Conservation (phyloP, 2,113 vertebrate species). For the Aspiorhynchus laticeps region DNA sequence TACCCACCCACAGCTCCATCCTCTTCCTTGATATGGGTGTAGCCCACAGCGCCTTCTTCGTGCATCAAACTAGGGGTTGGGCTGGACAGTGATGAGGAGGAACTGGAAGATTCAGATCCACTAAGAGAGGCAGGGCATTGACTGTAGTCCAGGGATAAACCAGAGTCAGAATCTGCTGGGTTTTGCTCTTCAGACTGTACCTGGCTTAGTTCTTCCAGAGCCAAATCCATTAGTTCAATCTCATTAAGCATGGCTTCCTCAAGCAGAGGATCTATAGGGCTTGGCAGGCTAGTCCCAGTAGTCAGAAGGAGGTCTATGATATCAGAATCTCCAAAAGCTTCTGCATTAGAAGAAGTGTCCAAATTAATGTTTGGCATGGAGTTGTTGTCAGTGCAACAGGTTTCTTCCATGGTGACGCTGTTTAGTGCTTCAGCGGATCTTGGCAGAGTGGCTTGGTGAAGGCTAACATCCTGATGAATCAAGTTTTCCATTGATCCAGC, state of each 20-base stretch:
- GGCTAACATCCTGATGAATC: slow-evolving; percentile 79
- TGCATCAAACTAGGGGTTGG: slow-evolving; percentile 68
- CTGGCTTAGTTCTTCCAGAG: slow-evolving; percentile 84
- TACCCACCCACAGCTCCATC: slow-evolving; percentile 85
- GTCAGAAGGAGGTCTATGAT: slow-evolving; percentile 82
- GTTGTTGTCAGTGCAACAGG: not conserved
- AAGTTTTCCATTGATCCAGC: slow-evolving; percentile 59
- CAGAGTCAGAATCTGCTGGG: slow-evolving; percentile 89
- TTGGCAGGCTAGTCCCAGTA: slow-evolving; percentile 72
- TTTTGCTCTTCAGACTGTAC: slow-evolving; percentile 82
- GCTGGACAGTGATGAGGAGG: slow-evolving; percentile 70
- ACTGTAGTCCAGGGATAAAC: slow-evolving; percentile 92
- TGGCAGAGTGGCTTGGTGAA: slow-evolving; percentile 78
- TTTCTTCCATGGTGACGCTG: slow-evolving; percentile 47
- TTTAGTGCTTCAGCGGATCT: slow-evolving; percentile 76
- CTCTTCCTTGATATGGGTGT: slow-evolving; percentile 83
- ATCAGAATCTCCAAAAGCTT: slow-evolving; percentile 79
- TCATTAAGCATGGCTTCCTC: slow-evolving; percentile 90
- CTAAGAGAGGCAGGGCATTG: slow-evolving; percentile 87
- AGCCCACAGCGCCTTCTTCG: slow-evolving; percentile 83
- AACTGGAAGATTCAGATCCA: slow-evolving; percentile 83
- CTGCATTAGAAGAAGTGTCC: slow-evolving; percentile 74
- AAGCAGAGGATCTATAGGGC: slow-evolving; percentile 81
- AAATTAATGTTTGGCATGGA: not conserved
- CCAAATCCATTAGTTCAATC: slow-evolving; percentile 86